Evolutionary conservation across 2,888 invertebrate species (phyloP).

Genomic region (Thecocarcelia acutangulata): DNA sequence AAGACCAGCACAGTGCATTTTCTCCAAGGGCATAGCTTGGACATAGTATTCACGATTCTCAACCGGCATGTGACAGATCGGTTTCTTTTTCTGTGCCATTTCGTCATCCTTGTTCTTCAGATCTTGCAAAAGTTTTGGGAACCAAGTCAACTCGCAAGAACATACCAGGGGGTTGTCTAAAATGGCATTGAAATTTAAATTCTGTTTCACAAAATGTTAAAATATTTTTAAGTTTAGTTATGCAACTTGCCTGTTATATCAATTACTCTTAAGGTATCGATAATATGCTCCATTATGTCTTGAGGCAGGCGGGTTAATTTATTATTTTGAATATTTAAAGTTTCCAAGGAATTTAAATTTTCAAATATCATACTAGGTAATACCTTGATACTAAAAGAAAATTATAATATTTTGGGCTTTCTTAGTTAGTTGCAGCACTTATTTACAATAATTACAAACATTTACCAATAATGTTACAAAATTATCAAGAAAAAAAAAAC

Average conservation of each 20-base stretch:
- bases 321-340: slow-evolving; percentile 93
- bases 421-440: slow-evolving; percentile 18
- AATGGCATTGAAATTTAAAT: not conserved
- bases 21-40: slow-evolving; percentile 90
- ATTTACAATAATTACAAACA: slow-evolving; percentile 8
- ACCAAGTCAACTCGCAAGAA: slow-evolving; percentile 94
- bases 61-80: slow-evolving; percentile 89
- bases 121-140: slow-evolving; percentile 90
- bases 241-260: slow-evolving; percentile 90
- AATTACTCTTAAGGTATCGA: slow-evolving; percentile 92
- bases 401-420: slow-evolving; percentile 52
- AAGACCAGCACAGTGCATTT: slow-evolving; percentile 91
- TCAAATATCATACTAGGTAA: slow-evolving; percentile 93
- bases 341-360: slow-evolving; percentile 94
- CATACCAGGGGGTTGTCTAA: slow-evolving; percentile 93
- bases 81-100: slow-evolving; percentile 93
- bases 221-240: not conserved
- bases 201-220: not conserved
- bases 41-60: slow-evolving; percentile 92
- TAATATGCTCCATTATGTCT: slow-evolving; percentile 93
- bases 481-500: not conserved
- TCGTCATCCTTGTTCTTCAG: slow-evolving; percentile 92
- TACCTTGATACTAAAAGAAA: slow-evolving; percentile 86
- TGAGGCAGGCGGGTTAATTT: slow-evolving; percentile 91
- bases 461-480: not conserved